Conservation (phyloP, 1,140 invertebrate species). For the Bombyx mandarina region DNA sequence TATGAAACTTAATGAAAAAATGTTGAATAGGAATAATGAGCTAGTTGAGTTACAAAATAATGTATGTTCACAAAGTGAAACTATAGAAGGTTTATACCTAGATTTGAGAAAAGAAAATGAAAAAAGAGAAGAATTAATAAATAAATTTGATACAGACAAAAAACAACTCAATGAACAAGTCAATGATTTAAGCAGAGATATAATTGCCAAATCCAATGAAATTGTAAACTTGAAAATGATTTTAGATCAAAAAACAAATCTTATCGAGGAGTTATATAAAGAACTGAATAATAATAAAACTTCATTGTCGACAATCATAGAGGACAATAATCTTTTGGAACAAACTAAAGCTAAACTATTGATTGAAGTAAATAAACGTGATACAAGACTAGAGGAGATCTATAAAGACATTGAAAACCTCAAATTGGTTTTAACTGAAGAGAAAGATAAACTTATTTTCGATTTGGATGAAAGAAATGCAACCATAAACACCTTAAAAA, state of each 20-base stretch:
- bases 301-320: constrained; percentile 21
- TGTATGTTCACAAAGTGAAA: constrained; percentile 45
- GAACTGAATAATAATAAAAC: constrained; percentile 25
- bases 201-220: constrained; percentile 23
- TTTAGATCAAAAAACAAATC: constrained; percentile 23
- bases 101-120: constrained; percentile 46
- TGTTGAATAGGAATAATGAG: constrained; percentile 58
- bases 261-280: constrained; percentile 26
- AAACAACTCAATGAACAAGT: constrained; percentile 26
- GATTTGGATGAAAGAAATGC: constrained; percentile 36
- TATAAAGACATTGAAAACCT: constrained; percentile 33
- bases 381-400: constrained; percentile 27
- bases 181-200: constrained; percentile 20
- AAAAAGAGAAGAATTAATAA: constrained; percentile 25
- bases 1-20: constrained; percentile 58
- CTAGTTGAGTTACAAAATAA: constrained; percentile 57
- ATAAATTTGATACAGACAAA: constrained; percentile 36
- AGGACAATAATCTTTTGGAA: constrained; percentile 26
- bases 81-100: constrained; percentile 41
- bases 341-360: constrained; percentile 24
- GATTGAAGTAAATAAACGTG: constrained; percentile 26
- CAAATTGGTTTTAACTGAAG: constrained; percentile 22
- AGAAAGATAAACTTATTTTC: constrained; percentile 25
- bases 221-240: constrained; percentile 26
- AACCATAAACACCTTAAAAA: constrained; percentile 32